Conservation (phyloP, 2,113 vertebrate species). For the Rana temporaria region DNA sequence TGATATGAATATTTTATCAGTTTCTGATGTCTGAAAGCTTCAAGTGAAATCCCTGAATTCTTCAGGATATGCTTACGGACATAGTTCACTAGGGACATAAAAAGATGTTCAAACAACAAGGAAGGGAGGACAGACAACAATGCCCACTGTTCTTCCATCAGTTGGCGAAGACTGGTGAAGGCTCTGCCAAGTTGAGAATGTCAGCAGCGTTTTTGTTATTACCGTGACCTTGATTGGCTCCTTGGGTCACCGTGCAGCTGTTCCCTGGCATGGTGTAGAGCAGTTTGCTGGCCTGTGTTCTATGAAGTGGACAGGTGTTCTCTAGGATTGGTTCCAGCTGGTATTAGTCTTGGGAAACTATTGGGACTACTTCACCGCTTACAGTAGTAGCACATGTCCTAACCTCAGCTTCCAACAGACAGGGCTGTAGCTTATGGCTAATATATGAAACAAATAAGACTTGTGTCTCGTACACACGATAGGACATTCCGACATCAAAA, state of each 20-base stretch:
- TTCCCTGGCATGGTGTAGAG: conserved; percentile 35
- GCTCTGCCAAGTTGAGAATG: conserved; percentile 9
- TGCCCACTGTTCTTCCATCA: neutral
- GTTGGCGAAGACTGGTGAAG: neutral
- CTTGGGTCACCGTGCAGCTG: conserved; percentile 48
- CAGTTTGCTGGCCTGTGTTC: conserved; percentile 32
- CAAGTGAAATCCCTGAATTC: too few species aligned
- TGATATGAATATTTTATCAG: too few species aligned
- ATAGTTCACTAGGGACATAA: too few species aligned
- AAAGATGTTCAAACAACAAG: too few species aligned
- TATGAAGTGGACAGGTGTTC: conserved; percentile 34
- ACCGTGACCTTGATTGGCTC: conserved; percentile 21
- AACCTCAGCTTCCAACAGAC: too few species aligned
- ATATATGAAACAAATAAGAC: too few species aligned
- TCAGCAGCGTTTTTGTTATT: conserved; percentile 2
- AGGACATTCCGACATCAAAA: too few species aligned
- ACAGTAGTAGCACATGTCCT: neutral
- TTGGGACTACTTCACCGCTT: conserved; percentile 14
- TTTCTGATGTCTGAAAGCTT: too few species aligned
- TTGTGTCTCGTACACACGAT: too few species aligned
- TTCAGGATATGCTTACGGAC: too few species aligned
- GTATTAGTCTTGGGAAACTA: conserved; percentile 29
- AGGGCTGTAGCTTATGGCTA: too few species aligned
- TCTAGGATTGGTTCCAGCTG: conserved; percentile 27
- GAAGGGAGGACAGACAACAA: neutral